Base-by-base conservation (phyloP, 2,888 invertebrate genomes). In the Epinotia ramella region DNA sequence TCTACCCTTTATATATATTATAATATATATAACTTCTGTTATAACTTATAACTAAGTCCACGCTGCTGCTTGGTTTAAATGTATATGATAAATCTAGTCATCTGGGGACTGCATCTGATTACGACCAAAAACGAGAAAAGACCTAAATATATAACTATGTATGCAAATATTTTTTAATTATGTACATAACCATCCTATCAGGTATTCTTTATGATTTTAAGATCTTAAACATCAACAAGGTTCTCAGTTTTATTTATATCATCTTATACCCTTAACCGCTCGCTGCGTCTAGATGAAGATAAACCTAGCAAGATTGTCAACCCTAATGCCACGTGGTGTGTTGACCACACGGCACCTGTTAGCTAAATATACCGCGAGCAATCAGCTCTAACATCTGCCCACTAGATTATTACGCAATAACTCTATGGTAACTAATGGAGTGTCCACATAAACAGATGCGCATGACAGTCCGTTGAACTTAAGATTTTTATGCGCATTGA, bases 371-470 rank as follows among this genome's bases (percentile, higher is more conserved):
- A 91, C 86, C 85, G 79, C 84, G 86, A 82, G 90, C 90, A 94
- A 93, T 93, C 92, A 91, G 88, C 92, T 87, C 84, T 84, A 81
- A 82, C 94, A 94, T 92, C 94, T 94, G 94, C 93, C 82, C 83
- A 82, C 85, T 88, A 87, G 89, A 89, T 89, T 90, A 91, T 94
- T 91, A 89, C 89, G 92, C 91, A 94, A 93, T 91, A 88, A 88
- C 85, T 89, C 85, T 84, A 85, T 84, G 87, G 84, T 89, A 90
- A 89, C 84, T 90, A 89, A 89, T 89, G 84, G 82, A 86, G 84
- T 89, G 87, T 88, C 86, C 84, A 80, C 80, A 81, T 83, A 79
- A 85, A 92, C 93, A 93, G 93, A 93, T 93, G 93, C 87, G 84
- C 84, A 68, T 77, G 77, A 77, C 79, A 79, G 85, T 84, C 86